These are phyloP conservation scores for Digitonthophagus gazella DNA, from an alignment of 2,888 invertebrate genomes.

Conservation along the genomic window DNA sequence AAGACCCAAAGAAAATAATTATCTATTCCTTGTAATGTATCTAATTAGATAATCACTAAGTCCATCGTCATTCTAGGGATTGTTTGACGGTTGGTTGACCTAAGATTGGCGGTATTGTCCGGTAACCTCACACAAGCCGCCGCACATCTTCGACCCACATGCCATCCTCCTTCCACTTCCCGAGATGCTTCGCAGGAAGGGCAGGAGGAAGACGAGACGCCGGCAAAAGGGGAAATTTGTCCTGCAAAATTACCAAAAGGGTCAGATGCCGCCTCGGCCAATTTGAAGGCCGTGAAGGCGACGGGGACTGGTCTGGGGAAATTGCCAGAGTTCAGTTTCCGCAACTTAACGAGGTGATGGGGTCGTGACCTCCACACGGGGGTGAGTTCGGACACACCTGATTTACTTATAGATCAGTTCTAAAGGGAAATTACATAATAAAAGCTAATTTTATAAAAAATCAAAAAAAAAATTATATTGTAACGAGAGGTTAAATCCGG, in stretches of 20 bases:
- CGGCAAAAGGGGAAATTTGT: neutral
- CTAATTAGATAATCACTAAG: neutral
- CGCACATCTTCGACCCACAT: constrained; percentile 1
- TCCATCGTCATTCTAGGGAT: neutral
- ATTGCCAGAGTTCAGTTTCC: constrained; percentile 54
- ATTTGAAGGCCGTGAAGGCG: constrained; percentile 32
- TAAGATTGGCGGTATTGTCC: constrained; percentile 9
- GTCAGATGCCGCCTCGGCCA: neutral
- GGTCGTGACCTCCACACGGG: neutral
- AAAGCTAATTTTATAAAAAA: too few relatives aligned
- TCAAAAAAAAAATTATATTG: too few relatives aligned
- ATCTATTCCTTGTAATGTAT: neutral
- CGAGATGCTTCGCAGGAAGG: neutral
- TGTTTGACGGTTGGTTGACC: constrained; percentile 13
- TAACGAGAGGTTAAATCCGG: too few relatives aligned
- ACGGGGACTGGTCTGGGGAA: constrained; percentile 50
- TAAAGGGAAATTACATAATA: too few relatives aligned
- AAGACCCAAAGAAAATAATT: neutral
- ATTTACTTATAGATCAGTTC: too few relatives aligned
- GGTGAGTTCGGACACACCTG: neutral
- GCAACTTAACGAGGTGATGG: constrained; percentile 50
- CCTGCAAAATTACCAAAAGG: neutral
- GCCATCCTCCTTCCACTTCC: neutral
- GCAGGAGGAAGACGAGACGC: neutral
- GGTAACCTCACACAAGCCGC: neutral